These are phyloP conservation scores for human (Homo sapiens) DNA, from an alignment of 2,113 vertebrate species.

Conservation along the genomic window DNA sequence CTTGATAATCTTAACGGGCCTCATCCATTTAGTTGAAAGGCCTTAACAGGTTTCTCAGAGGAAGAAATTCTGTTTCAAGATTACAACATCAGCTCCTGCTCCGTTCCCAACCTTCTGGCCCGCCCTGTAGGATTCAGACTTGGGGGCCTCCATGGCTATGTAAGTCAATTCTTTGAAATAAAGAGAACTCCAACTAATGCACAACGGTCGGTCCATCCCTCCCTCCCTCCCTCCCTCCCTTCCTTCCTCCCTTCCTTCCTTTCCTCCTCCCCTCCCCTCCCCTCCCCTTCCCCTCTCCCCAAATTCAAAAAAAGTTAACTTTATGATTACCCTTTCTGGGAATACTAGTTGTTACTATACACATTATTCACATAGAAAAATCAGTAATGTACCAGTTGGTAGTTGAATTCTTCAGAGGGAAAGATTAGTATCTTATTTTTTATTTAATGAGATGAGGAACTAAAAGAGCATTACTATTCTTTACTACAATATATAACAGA, in stretches of 20 bases:
- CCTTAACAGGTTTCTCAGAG: background rate
- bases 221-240: background rate
- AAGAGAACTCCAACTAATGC: background rate
- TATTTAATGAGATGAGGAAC: background rate
- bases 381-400: background rate
- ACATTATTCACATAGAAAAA: background rate
- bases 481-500: background rate
- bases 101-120: background rate
- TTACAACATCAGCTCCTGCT: background rate
- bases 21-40: background rate
- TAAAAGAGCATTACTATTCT: background rate
- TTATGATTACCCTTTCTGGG: background rate
- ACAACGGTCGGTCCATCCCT: background rate
- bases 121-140: background rate
- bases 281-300: no score
- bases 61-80: background rate
- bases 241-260: background rate
- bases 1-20: background rate
- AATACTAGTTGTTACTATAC: background rate
- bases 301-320: background rate
- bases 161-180: background rate
- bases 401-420: background rate
- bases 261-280: no score
- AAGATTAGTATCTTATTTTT: background rate
- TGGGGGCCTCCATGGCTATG: rapidly evolving